Base-by-base conservation (phyloP, 2,113 vertebrate species). In the Atractosteus spatula region DNA sequence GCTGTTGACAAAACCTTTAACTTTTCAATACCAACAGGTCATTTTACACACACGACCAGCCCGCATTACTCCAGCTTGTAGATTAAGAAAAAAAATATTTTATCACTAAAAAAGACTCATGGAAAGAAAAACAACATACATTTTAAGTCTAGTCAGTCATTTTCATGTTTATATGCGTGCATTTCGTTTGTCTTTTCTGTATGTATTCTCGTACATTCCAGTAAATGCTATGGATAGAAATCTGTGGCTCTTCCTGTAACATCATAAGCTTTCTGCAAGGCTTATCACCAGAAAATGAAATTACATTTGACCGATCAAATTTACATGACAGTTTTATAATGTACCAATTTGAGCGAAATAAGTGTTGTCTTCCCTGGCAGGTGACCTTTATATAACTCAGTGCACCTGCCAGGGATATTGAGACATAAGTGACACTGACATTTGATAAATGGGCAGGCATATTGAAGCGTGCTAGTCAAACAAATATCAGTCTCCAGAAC, bases 321-420 rank as follows among this genome's bases (percentile, higher is more conserved):
- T 69, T 69, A 69, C 51, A 56, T 12, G 67, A 17, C 47, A 55
- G 45, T 68, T n/a, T 55, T 47, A 11, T 13, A 68, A 68, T 68
- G 47, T 12, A 55, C 67, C n/a, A 17, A 17, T 68, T 68, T 69
- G 47, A 69, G 84, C 85, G 83, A 84, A 78, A 78, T 41, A 78
- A 85, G 76, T 82, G 80, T 80, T 72, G 74, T 74, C 65, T 64
- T 77, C 4, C 72, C 68, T 82, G 86, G 86, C 85, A 87, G 81
- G 77, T 88, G 88, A 89, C 86, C 85, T 88, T 91, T 88, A 74
- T 75, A 79, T 73, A 83, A 76, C 86, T 85, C 80, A 76, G 0
- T 68, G 71, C 74, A 65, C 62, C 82, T 72, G 76, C 86, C 85
- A 84, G 81, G 75, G 80, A 81, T 86, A 86, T 77, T 78, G 82